Evolutionary conservation across 2,888 invertebrate genomes (phyloP).

Genomic region (Smittia sp.): DNA sequence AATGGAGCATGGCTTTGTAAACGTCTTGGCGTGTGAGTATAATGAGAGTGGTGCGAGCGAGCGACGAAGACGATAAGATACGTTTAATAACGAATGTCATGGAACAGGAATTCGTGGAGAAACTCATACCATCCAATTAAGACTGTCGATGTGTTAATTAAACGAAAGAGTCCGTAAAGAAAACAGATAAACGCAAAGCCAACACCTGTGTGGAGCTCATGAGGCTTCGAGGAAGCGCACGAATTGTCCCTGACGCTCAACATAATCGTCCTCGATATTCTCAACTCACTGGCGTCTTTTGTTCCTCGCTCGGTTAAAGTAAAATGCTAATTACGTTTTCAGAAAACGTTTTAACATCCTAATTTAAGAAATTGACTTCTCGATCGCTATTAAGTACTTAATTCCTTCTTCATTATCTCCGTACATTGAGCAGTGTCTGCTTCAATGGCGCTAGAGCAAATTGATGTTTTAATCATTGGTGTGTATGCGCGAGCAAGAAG

Average conservation of each 20-base stretch:
- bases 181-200: conserved; percentile 3
- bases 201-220: conserved; percentile 20
- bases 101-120: conserved; percentile 20
- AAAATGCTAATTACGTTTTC: conserved; percentile 35
- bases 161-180: conserved; percentile 20
- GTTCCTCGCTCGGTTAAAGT: conserved; percentile 25
- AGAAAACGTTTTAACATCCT: conserved; percentile 28
- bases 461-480: conserved; percentile 30
- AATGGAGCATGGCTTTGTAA: conserved; percentile 24
- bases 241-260: neutral
- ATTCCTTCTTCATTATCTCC: neutral
- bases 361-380: conserved; percentile 29
- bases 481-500: neutral
- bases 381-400: neutral
- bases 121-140: conserved; percentile 36
- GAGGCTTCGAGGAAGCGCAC: neutral
- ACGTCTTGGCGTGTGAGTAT: conserved; percentile 7
- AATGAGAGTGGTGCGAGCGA: neutral
- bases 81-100: conserved; percentile 18
- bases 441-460: neutral
- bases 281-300: conserved; percentile 24
- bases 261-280: conserved; percentile 7
- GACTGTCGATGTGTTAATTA: conserved; percentile 40
- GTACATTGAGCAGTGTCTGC: neutral
- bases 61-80: conserved; percentile 13